Percentiles rank a stretch among this genome's conserved stretches.
These are phyloP conservation scores for Benitochromis conjunctus DNA, from an alignment of 2,113 vertebrate genomes.

Conservation along the genomic window DNA sequence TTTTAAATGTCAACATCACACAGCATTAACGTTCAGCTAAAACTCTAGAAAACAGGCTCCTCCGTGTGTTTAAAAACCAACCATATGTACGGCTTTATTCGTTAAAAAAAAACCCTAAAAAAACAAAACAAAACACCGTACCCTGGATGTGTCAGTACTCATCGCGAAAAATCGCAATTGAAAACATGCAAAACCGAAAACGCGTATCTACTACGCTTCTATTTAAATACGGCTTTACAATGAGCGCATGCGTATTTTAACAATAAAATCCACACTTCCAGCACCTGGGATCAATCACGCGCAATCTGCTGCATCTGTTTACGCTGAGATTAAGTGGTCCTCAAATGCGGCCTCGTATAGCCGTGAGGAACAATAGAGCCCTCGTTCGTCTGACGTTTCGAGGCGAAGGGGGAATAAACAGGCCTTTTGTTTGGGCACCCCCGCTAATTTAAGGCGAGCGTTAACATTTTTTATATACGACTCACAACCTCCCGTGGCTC, in stretches of 20 bases:
- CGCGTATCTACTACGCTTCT: not conserved
- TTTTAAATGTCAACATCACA: not conserved
- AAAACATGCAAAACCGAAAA: not conserved
- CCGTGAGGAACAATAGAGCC: not conserved
- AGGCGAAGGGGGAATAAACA: not conserved
- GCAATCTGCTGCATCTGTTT: not conserved
- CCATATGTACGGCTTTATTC: not conserved
- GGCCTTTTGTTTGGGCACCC: not conserved
- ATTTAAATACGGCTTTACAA: not conserved
- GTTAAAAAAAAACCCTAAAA: not conserved
- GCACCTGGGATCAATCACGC: not conserved
- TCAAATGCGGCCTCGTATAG: not conserved
- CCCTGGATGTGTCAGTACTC: not conserved
- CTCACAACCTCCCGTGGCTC: not conserved
- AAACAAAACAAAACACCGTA: not conserved
- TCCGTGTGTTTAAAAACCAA: not conserved
- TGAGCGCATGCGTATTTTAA: not conserved
- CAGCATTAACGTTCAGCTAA: not conserved
- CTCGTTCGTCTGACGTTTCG: not conserved
- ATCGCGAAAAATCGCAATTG: not conserved
- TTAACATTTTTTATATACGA: not conserved
- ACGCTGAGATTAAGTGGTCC: not conserved
- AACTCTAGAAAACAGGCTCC: not conserved
- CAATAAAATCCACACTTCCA: not conserved
- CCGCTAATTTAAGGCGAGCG: not conserved